A percentile compares a stretch with the other conserved stretches of the same genome.
phyloP scores from a whole-genome alignment of 2,113 vertebrate genomes.

The Pterocles gutturalis region DNA sequence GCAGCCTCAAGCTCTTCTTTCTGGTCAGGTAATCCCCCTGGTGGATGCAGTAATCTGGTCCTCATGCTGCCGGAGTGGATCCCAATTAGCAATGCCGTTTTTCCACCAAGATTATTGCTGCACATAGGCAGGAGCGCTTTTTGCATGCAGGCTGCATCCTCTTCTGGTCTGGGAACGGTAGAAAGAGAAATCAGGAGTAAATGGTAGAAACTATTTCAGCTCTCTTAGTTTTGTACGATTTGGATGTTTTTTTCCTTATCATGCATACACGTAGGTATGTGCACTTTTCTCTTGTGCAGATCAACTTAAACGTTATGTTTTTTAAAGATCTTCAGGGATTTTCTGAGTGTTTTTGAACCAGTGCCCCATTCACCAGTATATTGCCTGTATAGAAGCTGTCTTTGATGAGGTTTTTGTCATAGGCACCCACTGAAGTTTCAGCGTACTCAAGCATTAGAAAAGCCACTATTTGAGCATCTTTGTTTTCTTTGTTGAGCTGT shows the following conservation, averaged over 20 bases:
- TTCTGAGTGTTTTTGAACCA: neutral
- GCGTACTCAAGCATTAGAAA: constrained; percentile 79
- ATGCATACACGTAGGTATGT: neutral
- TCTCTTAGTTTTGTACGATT: neutral
- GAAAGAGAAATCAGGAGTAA: neutral
- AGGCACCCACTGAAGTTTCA: constrained; percentile 72
- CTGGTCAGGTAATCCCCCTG: neutral
- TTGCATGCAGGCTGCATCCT: neutral
- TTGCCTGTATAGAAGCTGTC: constrained; percentile 67
- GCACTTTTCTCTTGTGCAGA: neutral
- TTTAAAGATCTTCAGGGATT: neutral
- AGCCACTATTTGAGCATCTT: constrained; percentile 76
- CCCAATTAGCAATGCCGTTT: neutral
- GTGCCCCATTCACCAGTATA: constrained; percentile 34
- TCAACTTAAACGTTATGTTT: neutral
- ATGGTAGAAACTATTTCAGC: neutral
- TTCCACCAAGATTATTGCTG: neutral
- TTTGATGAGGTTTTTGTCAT: constrained; percentile 76
- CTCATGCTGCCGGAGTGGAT: fast-evolving
- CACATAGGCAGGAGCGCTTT: neutral
- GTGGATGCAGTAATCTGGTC: neutral
- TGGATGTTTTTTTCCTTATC: neutral
- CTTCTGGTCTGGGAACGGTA: neutral
- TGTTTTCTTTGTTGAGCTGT: constrained; percentile 86
- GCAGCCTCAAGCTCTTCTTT: neutral